phyloP scores from a whole-genome alignment of 2,113 vertebrate genomes.

The Xiphias gladius region DNA sequence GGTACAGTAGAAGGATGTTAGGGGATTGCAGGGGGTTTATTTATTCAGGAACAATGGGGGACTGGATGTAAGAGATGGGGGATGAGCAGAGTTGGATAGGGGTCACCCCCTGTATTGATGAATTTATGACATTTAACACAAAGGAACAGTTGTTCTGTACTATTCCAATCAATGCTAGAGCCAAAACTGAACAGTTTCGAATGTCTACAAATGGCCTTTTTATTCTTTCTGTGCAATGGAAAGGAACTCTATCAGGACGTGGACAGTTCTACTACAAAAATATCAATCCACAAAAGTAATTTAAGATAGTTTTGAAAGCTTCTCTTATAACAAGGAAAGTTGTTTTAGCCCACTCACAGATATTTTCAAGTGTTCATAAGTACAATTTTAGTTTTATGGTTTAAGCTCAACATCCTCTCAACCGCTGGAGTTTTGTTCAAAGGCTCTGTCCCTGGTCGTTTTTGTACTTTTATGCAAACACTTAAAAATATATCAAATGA shows the following conservation, averaged over 20 bases:
- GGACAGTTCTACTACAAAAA: background rate
- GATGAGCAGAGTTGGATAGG: constrained; percentile 33
- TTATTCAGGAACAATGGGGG: constrained; percentile 48
- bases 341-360: background rate
- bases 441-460: background rate
- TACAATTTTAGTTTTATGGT: background rate
- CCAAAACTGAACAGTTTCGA: constrained; percentile 8
- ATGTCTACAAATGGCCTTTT: constrained; percentile 17
- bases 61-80: constrained; percentile 30
- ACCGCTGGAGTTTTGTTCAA: background rate
- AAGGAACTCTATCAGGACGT: background rate
- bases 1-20: constrained; percentile 34
- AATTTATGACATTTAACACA: constrained; percentile 39
- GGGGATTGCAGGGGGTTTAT: constrained; percentile 28
- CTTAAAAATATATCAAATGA: background rate
- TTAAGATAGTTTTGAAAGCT: background rate
- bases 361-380: background rate
- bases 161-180: background rate
- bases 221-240: background rate
- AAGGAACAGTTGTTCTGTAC: constrained; percentile 41
- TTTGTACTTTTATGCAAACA: background rate
- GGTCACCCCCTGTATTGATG: constrained; percentile 36
- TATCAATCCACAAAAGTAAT: background rate
- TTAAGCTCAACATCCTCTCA: background rate
- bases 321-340: background rate